phyloP scores from a whole-genome alignment of 2,113 vertebrate genomes.

The Aptenodytes patagonicus region DNA sequence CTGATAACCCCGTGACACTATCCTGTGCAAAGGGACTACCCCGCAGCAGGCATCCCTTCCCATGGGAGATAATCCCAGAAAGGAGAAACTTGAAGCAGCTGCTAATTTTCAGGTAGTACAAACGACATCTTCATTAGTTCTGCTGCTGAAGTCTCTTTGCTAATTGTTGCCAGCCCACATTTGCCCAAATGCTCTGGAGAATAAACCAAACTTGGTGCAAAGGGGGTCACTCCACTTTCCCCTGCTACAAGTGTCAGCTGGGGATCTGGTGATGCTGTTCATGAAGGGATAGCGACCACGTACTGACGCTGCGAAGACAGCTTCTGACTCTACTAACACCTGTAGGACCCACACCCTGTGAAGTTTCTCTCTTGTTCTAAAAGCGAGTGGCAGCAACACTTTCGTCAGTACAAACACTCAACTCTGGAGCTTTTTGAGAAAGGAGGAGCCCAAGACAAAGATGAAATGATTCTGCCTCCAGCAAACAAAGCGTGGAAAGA shows the following conservation, averaged over 20 bases:
- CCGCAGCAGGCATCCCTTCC: not conserved
- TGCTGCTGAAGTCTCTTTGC: not conserved
- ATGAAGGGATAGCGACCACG: fast-evolving
- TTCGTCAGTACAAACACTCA: not conserved
- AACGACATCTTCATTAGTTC: not conserved
- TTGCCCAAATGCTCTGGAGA: not conserved
- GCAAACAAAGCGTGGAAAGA: not conserved
- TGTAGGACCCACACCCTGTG: fast-evolving
- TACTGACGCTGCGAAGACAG: fast-evolving
- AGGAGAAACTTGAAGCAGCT: not conserved
- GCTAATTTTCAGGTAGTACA: not conserved
- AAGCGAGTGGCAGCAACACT: not conserved
- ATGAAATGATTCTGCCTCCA: not conserved
- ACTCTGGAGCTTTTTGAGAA: not conserved
- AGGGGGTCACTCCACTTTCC: too few species aligned
- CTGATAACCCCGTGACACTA: not conserved
- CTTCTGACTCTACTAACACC: not conserved
- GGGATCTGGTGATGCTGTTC: too few species aligned
- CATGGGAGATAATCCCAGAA: not conserved
- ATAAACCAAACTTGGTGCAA: not conserved
- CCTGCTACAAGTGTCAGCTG: fast-evolving
- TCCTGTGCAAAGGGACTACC: not conserved
- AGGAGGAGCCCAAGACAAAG: not conserved
- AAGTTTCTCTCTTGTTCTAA: not conserved
- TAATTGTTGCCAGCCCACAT: not conserved